A percentile compares a stretch with the other conserved stretches of the same genome.
phyloP scores from a whole-genome alignment of 35 echinoderm and acorn worm genomes.

The Lytechinus variegatus region DNA sequence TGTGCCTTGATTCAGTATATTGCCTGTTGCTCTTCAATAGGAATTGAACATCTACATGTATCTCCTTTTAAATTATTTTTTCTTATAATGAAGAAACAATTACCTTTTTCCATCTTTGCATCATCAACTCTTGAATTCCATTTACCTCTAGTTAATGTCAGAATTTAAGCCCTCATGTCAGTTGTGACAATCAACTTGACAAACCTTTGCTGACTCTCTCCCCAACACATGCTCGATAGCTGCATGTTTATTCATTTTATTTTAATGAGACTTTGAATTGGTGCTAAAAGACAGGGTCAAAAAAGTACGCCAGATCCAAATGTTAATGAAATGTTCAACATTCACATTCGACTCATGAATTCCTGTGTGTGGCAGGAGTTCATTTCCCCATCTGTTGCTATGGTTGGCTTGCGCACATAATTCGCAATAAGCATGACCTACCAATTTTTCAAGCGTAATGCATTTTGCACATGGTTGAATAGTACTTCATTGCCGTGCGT shows the following conservation, averaged over 20 bases:
- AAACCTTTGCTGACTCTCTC: background rate
- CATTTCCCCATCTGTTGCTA: conserved; percentile 26
- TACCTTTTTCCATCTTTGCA: background rate
- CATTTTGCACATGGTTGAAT: conserved; percentile 7
- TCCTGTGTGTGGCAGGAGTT: background rate
- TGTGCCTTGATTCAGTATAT: no score
- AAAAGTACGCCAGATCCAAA: background rate
- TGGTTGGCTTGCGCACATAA: conserved; percentile 12
- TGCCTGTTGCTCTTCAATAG: no score
- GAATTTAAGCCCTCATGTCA: background rate
- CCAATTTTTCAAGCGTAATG: conserved; percentile 24
- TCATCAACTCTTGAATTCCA: no score
- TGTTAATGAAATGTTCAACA: conserved; percentile 14
- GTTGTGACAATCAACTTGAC: background rate
- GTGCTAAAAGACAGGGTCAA: background rate
- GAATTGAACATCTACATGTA: no score
- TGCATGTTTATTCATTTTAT: background rate
- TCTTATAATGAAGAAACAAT: background rate
- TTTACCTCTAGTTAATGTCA: background rate
- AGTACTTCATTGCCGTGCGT: background rate
- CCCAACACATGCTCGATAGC: background rate
- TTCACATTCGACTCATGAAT: background rate
- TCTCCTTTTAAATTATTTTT: background rate
- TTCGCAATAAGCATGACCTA: conserved; percentile 33
- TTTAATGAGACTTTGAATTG: background rate